Percentiles rank a stretch among this genome's conserved stretches.
phyloP scores from a whole-genome alignment of 2,888 invertebrate genomes.

The Onthophagus sagittarius region DNA sequence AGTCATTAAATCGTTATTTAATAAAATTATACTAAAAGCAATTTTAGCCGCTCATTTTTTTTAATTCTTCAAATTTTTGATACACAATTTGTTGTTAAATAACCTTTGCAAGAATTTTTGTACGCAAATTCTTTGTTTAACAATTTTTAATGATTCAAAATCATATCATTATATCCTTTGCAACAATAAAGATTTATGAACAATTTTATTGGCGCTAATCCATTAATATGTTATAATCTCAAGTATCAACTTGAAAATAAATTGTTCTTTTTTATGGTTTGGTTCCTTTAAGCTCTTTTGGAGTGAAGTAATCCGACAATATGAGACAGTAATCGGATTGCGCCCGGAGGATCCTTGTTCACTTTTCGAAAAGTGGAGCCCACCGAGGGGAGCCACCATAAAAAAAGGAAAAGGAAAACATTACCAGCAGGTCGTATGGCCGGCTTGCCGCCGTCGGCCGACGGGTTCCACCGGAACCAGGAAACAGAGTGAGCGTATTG shows the following conservation, averaged over 20 bases:
- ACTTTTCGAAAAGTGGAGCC: background rate
- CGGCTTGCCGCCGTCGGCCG: constrained; percentile 46
- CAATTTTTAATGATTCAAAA: no score
- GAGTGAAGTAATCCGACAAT: constrained; percentile 21
- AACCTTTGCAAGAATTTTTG: no score
- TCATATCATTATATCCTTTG: no score
- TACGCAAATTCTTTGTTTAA: no score
- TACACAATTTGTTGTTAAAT: no score
- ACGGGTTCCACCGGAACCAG: constrained; percentile 43
- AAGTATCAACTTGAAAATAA: background rate
- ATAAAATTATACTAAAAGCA: no score
- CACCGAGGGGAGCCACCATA: constrained; percentile 15
- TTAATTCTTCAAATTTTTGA: no score
- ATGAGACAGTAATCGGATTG: constrained; percentile 17
- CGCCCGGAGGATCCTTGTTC: constrained; percentile 3
- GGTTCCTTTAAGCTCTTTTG: background rate
- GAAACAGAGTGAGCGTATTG: constrained; percentile 33
- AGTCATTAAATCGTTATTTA: no score
- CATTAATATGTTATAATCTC: no score
- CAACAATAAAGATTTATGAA: no score
- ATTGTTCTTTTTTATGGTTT: background rate
- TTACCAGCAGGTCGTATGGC: constrained; percentile 51
- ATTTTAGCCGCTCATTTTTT: no score
- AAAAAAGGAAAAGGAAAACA: constrained; percentile 45
- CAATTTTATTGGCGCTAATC: no score